Evolutionary conservation across 2,888 invertebrate genomes (phyloP).

Genomic region (Tetanocera ferruginea): DNA sequence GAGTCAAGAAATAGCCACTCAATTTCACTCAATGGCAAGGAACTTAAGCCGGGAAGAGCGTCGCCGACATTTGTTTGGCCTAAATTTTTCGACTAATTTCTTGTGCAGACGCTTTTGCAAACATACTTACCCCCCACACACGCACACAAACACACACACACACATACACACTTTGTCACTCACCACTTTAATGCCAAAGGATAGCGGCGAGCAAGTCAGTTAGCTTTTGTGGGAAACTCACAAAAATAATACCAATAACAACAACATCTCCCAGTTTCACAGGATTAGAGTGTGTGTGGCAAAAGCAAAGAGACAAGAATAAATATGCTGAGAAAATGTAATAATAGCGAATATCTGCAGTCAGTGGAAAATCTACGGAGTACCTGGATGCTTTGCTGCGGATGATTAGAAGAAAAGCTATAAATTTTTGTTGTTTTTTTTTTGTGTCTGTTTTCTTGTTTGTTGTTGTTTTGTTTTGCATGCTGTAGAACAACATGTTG

Average conservation of each 20-base stretch:
- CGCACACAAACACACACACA: constrained; percentile 2
- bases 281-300: not conserved
- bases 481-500: too few species aligned
- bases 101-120: not conserved
- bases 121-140: constrained; percentile 21
- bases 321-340: constrained; percentile 44
- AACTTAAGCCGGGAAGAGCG: constrained; percentile 1
- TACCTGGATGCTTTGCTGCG: not conserved
- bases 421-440: not conserved
- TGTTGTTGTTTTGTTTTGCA: too few species aligned
- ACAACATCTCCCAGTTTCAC: constrained; percentile 21
- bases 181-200: not conserved
- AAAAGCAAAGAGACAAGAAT: constrained; percentile 27
- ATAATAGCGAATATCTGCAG: constrained; percentile 54
- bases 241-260: constrained; percentile 26
- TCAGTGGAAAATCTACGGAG: constrained; percentile 45
- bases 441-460: not conserved
- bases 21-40: not conserved
- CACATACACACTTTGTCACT: constrained; percentile 5
- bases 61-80: not conserved
- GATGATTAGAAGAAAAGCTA: not conserved
- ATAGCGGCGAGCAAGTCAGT: constrained; percentile 20
- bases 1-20: not conserved
- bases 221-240: constrained; percentile 2
- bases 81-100: not conserved